These are phyloP conservation scores for Thymelicus acteon DNA, from an alignment of 2,888 invertebrate species.

Conservation along the genomic window DNA sequence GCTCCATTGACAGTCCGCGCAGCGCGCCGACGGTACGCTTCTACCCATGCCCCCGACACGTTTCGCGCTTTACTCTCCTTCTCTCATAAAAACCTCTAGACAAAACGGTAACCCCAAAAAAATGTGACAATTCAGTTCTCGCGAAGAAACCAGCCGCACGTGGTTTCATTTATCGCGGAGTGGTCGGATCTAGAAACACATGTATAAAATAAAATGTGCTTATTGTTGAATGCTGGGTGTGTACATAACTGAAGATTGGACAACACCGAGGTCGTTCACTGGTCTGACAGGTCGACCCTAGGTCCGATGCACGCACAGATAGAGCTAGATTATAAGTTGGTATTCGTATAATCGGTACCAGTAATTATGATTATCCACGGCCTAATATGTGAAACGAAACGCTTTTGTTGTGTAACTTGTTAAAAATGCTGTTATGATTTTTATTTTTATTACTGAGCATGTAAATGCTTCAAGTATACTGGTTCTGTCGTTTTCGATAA, in stretches of 20 bases:
- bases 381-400: slow-evolving; percentile 40
- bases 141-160: slow-evolving; percentile 34
- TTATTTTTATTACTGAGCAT: slow-evolving; percentile 41
- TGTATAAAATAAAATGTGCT: slow-evolving; percentile 54
- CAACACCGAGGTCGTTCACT: slow-evolving; percentile 78
- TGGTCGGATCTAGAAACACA: slow-evolving; percentile 41
- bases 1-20: slow-evolving; percentile 53
- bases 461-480: slow-evolving; percentile 50
- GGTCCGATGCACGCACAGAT: slow-evolving; percentile 56
- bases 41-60: slow-evolving; percentile 59
- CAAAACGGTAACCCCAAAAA: slow-evolving; percentile 57
- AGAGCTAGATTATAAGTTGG: slow-evolving; percentile 48
- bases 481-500: slow-evolving; percentile 64
- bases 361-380: slow-evolving; percentile 48
- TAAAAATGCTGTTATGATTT: slow-evolving; percentile 46
- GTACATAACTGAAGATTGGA: slow-evolving; percentile 60
- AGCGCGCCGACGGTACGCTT: slow-evolving; percentile 56
- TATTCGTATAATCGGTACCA: slow-evolving; percentile 56
- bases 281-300: slow-evolving; percentile 72
- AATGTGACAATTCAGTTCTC: slow-evolving; percentile 62
- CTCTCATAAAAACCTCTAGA: slow-evolving; percentile 56
- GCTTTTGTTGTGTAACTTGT: slow-evolving; percentile 52
- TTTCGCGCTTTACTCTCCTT: slow-evolving; percentile 52
- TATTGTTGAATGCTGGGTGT: slow-evolving; percentile 54
- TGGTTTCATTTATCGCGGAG: slow-evolving; percentile 40